Evolutionary conservation across 2,797 vertebrate genomes (phyloP), one percentile per base, ranked within the genome.

Genomic region (Leucoraja ocellata): DNA sequence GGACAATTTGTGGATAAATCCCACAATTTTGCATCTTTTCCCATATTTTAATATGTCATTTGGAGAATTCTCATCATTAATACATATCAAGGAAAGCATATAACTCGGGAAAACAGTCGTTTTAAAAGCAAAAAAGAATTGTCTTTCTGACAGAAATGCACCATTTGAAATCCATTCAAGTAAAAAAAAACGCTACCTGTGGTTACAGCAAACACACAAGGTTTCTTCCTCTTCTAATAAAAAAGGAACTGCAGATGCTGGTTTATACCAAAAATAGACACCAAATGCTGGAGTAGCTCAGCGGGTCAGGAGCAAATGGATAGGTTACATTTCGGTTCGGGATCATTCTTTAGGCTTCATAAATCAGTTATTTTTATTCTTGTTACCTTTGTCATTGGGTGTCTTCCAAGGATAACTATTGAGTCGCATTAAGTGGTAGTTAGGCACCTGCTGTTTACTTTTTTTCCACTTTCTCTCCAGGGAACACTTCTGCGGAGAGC

Each of bases 401-500:
- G 1, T 0, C 54, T 84, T 84, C 58, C 58, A 14, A 0, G 28
- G 16, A 1, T 1, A 32, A 32, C 16, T 21, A 81, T 46, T 46
- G 36, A 21, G 79, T 7, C 23, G 18, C 18, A 1, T 16, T 81
- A 10, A 28, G 25, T 76, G 28, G n/a, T 32, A 83, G 80, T 25
- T 88, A 9, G 36, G 16, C 68, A 25, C 1, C 88, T 91, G 32
- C 90, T 74, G 32, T 71, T 92, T 92, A n/a, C 71, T 92, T n/a
- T 18, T 88, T 6, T 68, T 32, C 16, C 16, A 88, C 65, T 88
- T 88, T 18, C n/a, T 88, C 21, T 95, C 93, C 95, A 99, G 99
- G 97, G 97, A 96, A 99, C 97, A 93, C 97, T 99, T 92, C 96
- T 98, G 93, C 97, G 99, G 73, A 97, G 97, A 94, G 99, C 99